phyloP scores from a whole-genome alignment of 2,888 invertebrate species.

The Drosophila macrospina region DNA sequence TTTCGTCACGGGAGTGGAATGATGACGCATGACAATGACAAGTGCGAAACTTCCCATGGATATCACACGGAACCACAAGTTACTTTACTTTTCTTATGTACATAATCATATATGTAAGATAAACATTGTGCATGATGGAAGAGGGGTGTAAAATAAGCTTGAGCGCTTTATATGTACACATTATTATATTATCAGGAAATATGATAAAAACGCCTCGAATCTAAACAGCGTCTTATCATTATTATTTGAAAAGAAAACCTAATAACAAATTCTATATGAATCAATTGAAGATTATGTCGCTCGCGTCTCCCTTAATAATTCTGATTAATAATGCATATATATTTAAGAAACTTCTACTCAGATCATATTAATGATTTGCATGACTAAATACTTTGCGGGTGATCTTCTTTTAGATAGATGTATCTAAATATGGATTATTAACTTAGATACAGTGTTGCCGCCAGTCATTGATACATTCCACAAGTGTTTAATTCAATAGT shows the following conservation, averaged over 20 bases:
- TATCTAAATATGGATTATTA: background rate
- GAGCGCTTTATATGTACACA: slow-evolving; percentile 1
- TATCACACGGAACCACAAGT: slow-evolving; percentile 20
- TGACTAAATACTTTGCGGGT: slow-evolving; percentile 2
- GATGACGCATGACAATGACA: slow-evolving; percentile 43
- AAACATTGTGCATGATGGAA: slow-evolving; percentile 5
- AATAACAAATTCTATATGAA: slow-evolving; percentile 36
- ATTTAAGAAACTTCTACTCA: background rate
- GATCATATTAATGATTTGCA: slow-evolving; percentile 18
- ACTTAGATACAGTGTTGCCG: background rate
- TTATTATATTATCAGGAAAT: slow-evolving; percentile 26
- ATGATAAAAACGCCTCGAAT: slow-evolving; percentile 43
- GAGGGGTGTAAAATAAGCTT: background rate
- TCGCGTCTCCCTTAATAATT: slow-evolving; percentile 2
- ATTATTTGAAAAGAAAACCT: too few relatives aligned
- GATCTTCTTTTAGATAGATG: background rate
- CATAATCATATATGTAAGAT: background rate
- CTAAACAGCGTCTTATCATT: slow-evolving; percentile 35
- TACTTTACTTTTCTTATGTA: background rate
- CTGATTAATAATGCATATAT: background rate
- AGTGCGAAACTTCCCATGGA: slow-evolving; percentile 32
- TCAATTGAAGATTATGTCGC: slow-evolving; percentile 19
- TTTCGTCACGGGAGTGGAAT: slow-evolving; percentile 39
- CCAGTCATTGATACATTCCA: background rate
- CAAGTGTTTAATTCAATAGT: slow-evolving; percentile 3